Conservation (phyloP, 2,888 invertebrate species). For the Callosobruchus maculatus region DNA sequence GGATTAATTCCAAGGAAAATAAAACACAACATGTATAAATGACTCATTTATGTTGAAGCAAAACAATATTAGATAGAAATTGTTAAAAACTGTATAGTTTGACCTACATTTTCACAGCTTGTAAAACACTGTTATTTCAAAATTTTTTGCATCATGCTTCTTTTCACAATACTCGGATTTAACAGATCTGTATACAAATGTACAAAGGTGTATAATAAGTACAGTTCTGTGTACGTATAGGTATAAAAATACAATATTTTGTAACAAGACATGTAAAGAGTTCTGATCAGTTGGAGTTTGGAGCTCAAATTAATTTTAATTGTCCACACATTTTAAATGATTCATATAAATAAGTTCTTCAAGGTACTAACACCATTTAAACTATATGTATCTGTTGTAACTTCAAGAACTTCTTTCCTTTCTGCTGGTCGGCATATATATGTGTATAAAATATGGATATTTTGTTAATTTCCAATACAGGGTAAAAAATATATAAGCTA, state of each 20-base stretch:
- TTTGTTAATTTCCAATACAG: too few species aligned
- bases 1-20: background rate
- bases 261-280: background rate
- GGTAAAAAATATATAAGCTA: too few species aligned
- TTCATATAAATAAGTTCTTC: too few species aligned
- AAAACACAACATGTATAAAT: background rate
- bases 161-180: background rate
- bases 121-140: background rate
- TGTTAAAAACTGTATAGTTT: slow-evolving; percentile 6
- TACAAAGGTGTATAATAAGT: background rate
- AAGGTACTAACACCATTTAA: too few species aligned
- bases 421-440: too few species aligned
- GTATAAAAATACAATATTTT: background rate
- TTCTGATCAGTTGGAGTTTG: background rate
- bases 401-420: too few species aligned
- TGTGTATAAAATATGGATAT: too few species aligned
- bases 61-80: slow-evolving; percentile 9
- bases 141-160: background rate
- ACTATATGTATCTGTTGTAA: too few species aligned
- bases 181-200: background rate
- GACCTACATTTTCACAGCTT: background rate
- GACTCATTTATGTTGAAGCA: slow-evolving; percentile 10
- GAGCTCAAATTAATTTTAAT: too few species aligned
- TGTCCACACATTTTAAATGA: too few species aligned
- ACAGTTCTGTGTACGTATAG: background rate